These are phyloP conservation scores for Ammospiza maritima DNA, from an alignment of 2,797 vertebrate species.

Conservation along the genomic window DNA sequence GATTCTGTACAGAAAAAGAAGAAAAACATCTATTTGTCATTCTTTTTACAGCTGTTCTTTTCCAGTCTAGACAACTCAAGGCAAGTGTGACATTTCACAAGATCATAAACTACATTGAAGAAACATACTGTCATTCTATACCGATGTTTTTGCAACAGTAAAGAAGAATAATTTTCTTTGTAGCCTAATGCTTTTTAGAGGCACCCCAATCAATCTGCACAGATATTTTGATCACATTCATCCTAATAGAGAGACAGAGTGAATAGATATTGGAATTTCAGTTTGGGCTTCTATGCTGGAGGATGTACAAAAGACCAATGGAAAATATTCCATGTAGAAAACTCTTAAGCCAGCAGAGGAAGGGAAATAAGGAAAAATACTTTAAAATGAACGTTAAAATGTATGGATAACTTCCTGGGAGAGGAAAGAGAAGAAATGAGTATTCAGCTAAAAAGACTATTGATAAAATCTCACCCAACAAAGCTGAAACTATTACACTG, in stretches of 20 bases:
- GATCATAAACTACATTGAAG: conserved; percentile 11
- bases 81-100: conserved; percentile 44
- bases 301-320: background rate
- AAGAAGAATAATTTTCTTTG: conserved; percentile 8
- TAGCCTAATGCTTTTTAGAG: background rate
- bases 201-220: background rate
- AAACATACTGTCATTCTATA: background rate
- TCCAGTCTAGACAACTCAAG: conserved; percentile 42
- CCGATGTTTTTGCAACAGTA: background rate
- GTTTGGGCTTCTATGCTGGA: background rate
- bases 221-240: background rate
- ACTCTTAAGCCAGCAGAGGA: background rate
- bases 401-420: background rate
- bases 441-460: background rate
- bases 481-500: background rate
- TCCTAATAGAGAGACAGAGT: background rate
- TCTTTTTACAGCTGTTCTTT: conserved; percentile 42
- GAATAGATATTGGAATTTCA: background rate
- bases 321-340: background rate
- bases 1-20: conserved; percentile 21
- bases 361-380: background rate
- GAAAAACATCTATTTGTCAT: conserved; percentile 29
- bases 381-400: background rate
- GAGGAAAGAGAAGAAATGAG: background rate
- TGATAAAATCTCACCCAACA: background rate